These are phyloP conservation scores for Ancistrus triradiatus DNA, from an alignment of 2,113 vertebrate genomes.

Conservation along the genomic window DNA sequence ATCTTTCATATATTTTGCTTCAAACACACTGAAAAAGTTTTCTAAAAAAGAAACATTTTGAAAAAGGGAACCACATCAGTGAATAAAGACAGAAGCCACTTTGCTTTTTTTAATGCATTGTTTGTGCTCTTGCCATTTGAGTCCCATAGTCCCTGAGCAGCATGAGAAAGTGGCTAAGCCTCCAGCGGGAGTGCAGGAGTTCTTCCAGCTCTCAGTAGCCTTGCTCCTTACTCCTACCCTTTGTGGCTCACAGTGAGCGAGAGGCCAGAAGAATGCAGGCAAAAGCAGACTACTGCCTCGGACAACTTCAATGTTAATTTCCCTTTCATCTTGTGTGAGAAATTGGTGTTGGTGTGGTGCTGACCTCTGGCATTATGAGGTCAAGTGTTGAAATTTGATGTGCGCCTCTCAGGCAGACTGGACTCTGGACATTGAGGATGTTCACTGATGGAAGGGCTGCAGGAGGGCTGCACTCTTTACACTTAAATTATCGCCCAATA, in stretches of 20 bases:
- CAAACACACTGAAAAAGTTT: no score
- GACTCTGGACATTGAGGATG: slow-evolving; percentile 41
- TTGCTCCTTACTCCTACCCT: slow-evolving; percentile 18
- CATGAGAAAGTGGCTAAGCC: slow-evolving; percentile 27
- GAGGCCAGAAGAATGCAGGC: slow-evolving; percentile 30
- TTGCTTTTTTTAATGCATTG: slow-evolving; percentile 33
- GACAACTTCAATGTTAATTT: slow-evolving; percentile 53
- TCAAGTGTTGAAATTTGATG: slow-evolving; percentile 58
- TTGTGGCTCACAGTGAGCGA: slow-evolving; percentile 40
- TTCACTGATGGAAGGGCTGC: slow-evolving; percentile 20
- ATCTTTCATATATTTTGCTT: no score
- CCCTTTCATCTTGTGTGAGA: slow-evolving; percentile 63
- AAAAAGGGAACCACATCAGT: no score
- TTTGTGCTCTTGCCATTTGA: slow-evolving; percentile 18
- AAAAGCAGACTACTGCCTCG: slow-evolving; percentile 36
- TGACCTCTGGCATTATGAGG: slow-evolving; percentile 57
- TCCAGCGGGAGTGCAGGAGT: slow-evolving; percentile 40
- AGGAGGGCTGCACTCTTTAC: no score
- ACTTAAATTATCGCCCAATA: no score
- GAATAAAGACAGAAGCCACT: no score
- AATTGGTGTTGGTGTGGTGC: slow-evolving; percentile 54
- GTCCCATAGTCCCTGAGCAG: slow-evolving; percentile 22
- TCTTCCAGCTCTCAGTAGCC: slow-evolving; percentile 38
- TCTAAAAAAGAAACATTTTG: no score
- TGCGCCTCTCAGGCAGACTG: slow-evolving; percentile 41